Base-by-base conservation (phyloP, 1,140 invertebrate genomes). In the Oedothorax gibbosus region DNA sequence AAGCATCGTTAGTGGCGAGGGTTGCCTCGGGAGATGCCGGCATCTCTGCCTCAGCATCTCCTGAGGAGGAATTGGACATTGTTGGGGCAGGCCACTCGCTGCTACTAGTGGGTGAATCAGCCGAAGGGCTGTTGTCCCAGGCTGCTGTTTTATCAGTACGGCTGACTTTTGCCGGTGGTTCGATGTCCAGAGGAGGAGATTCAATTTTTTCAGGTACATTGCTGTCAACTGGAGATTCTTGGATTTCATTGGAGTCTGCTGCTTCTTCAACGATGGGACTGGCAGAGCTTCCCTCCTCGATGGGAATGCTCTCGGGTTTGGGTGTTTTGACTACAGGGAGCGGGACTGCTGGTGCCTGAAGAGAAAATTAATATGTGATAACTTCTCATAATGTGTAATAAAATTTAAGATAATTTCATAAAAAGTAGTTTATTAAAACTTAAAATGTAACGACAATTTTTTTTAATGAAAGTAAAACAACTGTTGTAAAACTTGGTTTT, bases 11-110 rank as follows among this genome's bases (percentile, higher is more conserved):
- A 51, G 80, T 7, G 57, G 65, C 14, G 4, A 15, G 14, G 15
- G 20, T 69, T 12, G 14, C 18, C 10, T 72, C 83, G 6, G 15
- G 50, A 11, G 15, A n/a, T 9, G 54, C 83, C 3, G 15, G 50
- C 5, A 20, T 8, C 2, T 85, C 66, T 54, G 15, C 54, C 54
- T 85, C 83, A 18, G n/a, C 73, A 54, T 66, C 21, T 54, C 78
- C 83, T 10, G 83, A 85, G 11, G 83, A 53, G 21, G 73, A 85
- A n/a, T 50, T 56, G 11, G 73, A 78, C 51, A 53, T 72, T 11
- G 73, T 71, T 21, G 83, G 83, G 54, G 71, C 71, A 20, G 77
- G 83, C 83, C 73, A 85, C 15, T 85, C 75, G 9, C 65, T 49
- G 78, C 83, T 78, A 12, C 75, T 85, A 14, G 71, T 71, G 51